phyloP scores from a whole-genome alignment of 2,113 vertebrate genomes.

The Apeltes quadracus region DNA sequence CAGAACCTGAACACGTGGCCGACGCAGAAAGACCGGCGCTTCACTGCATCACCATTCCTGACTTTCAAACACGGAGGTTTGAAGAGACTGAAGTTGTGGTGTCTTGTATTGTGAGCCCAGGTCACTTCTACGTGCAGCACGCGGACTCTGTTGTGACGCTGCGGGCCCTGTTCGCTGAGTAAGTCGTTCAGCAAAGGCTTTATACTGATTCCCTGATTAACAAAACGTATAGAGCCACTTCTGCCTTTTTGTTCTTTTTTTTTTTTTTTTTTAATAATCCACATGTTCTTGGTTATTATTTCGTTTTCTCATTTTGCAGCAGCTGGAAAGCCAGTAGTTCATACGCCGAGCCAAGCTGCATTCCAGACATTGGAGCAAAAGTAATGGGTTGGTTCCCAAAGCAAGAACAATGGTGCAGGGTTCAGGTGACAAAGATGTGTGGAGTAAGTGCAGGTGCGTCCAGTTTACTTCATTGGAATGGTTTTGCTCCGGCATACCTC shows the following conservation, averaged over 20 bases:
- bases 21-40: not conserved
- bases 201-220: constrained; percentile 35
- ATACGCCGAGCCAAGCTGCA: constrained; percentile 69
- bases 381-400: constrained; percentile 74
- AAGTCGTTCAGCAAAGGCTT: constrained; percentile 46
- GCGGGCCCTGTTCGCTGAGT: constrained; percentile 64
- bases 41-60: constrained; percentile 52
- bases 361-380: constrained; percentile 76
- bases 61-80: constrained; percentile 72
- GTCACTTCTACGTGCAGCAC: constrained; percentile 77
- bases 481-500: constrained; percentile 45
- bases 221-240: constrained; percentile 42
- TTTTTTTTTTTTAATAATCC: constrained; percentile 41
- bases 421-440: constrained; percentile 78
- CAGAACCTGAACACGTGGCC: constrained; percentile 7
- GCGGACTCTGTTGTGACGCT: constrained; percentile 51
- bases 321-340: constrained; percentile 60
- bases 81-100: constrained; percentile 77
- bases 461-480: not conserved
- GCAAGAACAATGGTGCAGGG: constrained; percentile 75
- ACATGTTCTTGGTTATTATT: constrained; percentile 52
- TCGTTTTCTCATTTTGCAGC: constrained; percentile 52
- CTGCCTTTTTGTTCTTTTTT: constrained; percentile 48
- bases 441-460: constrained; percentile 72
- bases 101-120: constrained; percentile 70